Evolutionary conservation across 2,888 invertebrate genomes (phyloP).

Genomic region (Nemapogon koenigi): DNA sequence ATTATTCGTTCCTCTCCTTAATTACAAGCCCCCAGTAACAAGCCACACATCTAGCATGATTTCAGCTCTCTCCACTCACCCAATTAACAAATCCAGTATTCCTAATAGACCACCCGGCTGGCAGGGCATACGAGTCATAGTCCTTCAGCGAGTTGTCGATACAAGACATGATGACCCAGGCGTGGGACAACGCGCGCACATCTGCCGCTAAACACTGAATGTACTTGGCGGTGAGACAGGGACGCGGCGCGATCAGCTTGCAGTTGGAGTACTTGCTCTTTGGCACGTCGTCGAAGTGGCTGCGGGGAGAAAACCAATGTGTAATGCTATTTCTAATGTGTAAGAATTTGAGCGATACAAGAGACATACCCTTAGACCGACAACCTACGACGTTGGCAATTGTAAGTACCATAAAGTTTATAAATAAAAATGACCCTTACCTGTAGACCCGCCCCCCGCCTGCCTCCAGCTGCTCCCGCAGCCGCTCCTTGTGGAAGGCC

Average conservation of each 20-base stretch:
- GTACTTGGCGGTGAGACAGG: slow-evolving; percentile 77
- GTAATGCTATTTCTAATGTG: too few relatives aligned
- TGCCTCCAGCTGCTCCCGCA: slow-evolving; percentile 65
- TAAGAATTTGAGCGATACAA: too few relatives aligned
- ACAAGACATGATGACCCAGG: slow-evolving; percentile 74
- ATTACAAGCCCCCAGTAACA: too few relatives aligned
- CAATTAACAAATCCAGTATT: slow-evolving; percentile 26
- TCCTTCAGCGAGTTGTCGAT: slow-evolving; percentile 34
- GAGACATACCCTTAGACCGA: too few relatives aligned
- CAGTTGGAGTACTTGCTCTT: slow-evolving; percentile 58
- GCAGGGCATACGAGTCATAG: slow-evolving; percentile 57
- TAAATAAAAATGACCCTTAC: slow-evolving; percentile 22
- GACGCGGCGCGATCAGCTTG: slow-evolving; percentile 71
- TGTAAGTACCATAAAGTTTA: neutral
- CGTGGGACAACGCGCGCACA: slow-evolving; percentile 69
- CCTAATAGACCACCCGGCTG: slow-evolving; percentile 66
- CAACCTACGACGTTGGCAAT: too few relatives aligned
- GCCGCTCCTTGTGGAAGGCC: slow-evolving; percentile 58
- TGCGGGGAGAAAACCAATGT: slow-evolving; percentile 18
- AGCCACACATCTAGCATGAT: slow-evolving; percentile 34
- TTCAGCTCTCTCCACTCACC: too few relatives aligned
- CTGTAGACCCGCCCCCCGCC: slow-evolving; percentile 70
- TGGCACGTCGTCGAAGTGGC: slow-evolving; percentile 65
- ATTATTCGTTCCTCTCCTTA: too few relatives aligned
- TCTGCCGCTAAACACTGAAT: slow-evolving; percentile 74